Evolutionary conservation across 2,113 vertebrate genomes (phyloP), one percentile per base, ranked within the genome.

Genomic region (Madoqua kirkii): DNA sequence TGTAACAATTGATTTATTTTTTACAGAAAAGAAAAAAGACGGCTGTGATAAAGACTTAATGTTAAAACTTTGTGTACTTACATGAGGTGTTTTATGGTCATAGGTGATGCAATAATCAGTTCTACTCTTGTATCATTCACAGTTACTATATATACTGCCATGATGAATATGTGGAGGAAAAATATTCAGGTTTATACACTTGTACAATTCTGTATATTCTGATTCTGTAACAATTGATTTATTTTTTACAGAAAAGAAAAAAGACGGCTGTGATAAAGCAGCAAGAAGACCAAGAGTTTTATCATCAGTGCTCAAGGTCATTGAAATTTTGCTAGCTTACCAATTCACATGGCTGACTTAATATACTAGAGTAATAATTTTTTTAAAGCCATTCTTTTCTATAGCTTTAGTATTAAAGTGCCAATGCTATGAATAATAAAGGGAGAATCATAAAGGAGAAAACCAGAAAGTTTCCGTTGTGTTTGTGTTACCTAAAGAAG

Each of bases 161-260:
- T 98, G 97, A 95, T 98, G 97, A 98, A 98, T 98, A 97, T 98
- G 97, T 98, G 84, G 25, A 79, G 29, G 43, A 97, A 98, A 97
- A 98, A 43, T 98, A 98, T 98, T 97, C 98, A 98, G 98, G 96
- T 98, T 98, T 98, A 98, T 98, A 97, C 97, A 98, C 97, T 96
- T 98, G 96, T 98, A 98, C 93, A 98, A 98, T 98, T 96, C 98
- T 98, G 98, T 97, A 98, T 98, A 98, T 97, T 98, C 96, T 98
- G 96, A 98, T 98, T 97, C 98, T 98, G 96, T 98, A 98, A 98
- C 27, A 50, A 98, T 98, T 98, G 97, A 98, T 98, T 87, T 91
- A 40, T 71, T 36, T 98, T 99, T 98, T 98, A 98, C 92, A 97
- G 97, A 96, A 98, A 98, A 95, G 98, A 98, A 98, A 97, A 98